Conservation (phyloP, 2,113 vertebrate genomes). For the Mugil cephalus region DNA sequence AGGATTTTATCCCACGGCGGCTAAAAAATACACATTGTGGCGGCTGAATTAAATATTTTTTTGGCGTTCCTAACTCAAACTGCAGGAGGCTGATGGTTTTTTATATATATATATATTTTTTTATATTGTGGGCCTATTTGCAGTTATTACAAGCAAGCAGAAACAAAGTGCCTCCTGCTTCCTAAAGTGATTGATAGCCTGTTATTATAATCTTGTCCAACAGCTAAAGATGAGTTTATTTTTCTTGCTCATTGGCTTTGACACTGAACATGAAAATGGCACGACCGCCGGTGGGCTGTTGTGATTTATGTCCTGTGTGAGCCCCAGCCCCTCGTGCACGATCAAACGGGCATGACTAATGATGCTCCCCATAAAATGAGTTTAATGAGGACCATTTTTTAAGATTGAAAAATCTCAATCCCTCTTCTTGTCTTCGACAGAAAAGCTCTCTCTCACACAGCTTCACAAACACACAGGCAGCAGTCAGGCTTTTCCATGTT, state of each 20-base stretch:
- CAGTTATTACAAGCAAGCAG: background rate
- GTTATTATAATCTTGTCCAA: conserved; percentile 43
- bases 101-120: background rate
- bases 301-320: conserved; percentile 50
- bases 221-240: conserved; percentile 43
- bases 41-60: background rate
- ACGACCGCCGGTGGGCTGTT: conserved; percentile 14
- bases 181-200: conserved; percentile 1
- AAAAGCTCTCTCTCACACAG: conserved; percentile 22
- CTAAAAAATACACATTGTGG: conserved; percentile 14
- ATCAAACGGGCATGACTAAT: background rate
- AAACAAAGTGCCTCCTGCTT: background rate
- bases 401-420: conserved; percentile 6
- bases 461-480: conserved; percentile 38
- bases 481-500: conserved; percentile 79
- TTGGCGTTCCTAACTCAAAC: background rate
- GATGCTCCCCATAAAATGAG: too few relatives aligned
- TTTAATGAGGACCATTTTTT: too few relatives aligned
- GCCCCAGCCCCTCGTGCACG: background rate
- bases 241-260: conserved; percentile 38
- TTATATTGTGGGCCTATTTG: too few relatives aligned
- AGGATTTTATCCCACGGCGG: conserved; percentile 25
- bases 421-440: conserved; percentile 20
- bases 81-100: conserved; percentile 6
- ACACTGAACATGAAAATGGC: conserved; percentile 28